Conservation (phyloP, 1,140 invertebrate species). For the Globodera rostochiensis region DNA sequence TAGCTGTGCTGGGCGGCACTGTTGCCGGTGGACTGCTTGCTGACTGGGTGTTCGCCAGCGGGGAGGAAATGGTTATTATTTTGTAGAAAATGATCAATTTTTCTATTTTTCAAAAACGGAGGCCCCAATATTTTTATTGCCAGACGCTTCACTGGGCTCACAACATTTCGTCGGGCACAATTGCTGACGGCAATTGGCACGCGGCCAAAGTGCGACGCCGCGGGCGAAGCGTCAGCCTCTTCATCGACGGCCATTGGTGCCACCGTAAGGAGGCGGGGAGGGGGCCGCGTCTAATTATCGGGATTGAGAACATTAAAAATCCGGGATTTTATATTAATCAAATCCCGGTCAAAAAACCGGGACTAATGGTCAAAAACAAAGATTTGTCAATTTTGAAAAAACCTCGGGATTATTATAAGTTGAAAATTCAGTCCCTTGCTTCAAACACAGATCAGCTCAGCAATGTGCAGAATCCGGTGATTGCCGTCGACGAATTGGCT, state of each 20-base stretch:
- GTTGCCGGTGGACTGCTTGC: slow-evolving; percentile 79
- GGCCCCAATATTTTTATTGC: neutral
- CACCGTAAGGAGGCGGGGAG: slow-evolving; percentile 21
- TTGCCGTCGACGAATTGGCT: slow-evolving; percentile 14
- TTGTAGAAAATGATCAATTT: neutral
- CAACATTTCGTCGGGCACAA: slow-evolving; percentile 64
- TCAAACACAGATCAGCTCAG: neutral
- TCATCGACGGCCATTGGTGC: slow-evolving; percentile 75
- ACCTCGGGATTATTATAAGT: no score
- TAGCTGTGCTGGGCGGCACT: slow-evolving; percentile 66
- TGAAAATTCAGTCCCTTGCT: no score
- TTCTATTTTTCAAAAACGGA: neutral
- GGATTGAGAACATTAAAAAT: no score
- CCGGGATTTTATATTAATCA: no score
- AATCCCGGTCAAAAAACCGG: no score
- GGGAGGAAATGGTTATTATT: slow-evolving; percentile 76
- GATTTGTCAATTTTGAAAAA: no score
- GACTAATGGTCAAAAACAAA: no score
- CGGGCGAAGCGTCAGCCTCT: slow-evolving; percentile 79
- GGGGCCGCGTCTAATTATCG: neutral
- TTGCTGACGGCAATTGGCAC: slow-evolving; percentile 91
- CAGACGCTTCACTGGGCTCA: slow-evolving; percentile 8
- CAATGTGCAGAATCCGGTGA: neutral
- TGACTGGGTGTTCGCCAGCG: slow-evolving; percentile 79
- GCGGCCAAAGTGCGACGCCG: slow-evolving; percentile 81